Conservation (phyloP, 2,797 vertebrate genomes). For the Gymnodraco acuticeps region DNA sequence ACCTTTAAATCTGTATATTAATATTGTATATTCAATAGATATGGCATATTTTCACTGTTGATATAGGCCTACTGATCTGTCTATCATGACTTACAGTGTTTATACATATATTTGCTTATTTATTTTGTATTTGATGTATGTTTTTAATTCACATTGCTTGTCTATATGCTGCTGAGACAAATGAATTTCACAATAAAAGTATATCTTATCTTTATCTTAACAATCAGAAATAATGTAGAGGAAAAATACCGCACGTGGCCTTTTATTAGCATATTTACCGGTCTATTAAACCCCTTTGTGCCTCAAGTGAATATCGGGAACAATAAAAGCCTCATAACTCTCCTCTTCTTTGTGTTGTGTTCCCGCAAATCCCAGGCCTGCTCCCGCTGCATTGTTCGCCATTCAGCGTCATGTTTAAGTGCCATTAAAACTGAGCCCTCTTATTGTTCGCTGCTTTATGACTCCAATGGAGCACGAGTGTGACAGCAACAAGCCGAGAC, state of each 20-base stretch:
- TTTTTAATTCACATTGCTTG: no score
- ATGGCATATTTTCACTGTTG: no score
- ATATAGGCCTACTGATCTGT: no score
- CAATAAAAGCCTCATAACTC: conserved; percentile 40
- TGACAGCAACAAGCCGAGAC: conserved; percentile 65
- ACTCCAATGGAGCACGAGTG: conserved; percentile 51
- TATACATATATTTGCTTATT: no score
- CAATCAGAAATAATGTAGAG: no score
- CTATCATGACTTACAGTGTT: no score
- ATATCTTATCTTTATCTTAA: no score
- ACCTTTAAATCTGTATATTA: no score
- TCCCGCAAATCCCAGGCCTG: conserved; percentile 36
- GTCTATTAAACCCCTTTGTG: conserved; percentile 26
- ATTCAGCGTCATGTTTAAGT: conserved; percentile 27
- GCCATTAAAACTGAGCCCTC: conserved; percentile 56
- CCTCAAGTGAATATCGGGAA: conserved; percentile 26
- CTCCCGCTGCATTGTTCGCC: conserved; percentile 24
- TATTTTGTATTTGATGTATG: no score
- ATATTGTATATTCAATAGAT: no score
- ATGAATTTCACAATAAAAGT: no score
- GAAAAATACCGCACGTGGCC: not conserved
- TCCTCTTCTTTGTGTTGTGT: conserved; percentile 44
- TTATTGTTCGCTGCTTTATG: conserved; percentile 69
- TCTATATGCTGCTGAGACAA: no score
- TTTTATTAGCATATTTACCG: conserved; percentile 48